Conservation (phyloP, 1,140 invertebrate genomes). For the Penaeus vannamei region DNA sequence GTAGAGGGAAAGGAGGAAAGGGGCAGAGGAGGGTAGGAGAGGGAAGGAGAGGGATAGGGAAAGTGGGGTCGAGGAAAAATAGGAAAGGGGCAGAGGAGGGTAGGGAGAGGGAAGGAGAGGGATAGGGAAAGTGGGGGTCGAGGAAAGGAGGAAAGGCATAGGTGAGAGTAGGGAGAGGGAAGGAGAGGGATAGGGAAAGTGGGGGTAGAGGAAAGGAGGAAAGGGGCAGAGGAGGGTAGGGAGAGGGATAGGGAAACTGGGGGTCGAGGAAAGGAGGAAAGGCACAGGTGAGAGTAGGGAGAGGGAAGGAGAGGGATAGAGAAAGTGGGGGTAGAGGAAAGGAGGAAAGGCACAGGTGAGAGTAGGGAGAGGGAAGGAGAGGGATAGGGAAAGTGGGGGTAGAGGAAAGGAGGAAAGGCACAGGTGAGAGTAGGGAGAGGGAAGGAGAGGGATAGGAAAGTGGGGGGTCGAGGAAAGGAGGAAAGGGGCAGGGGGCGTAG, state of each 20-base stretch:
- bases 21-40: not conserved
- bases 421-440: not conserved
- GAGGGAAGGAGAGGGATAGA: not conserved
- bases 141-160: not conserved
- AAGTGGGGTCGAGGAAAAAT: not conserved
- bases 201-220: not conserved
- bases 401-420: not conserved
- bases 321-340: not conserved
- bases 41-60: not conserved
- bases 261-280: not conserved
- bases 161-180: not conserved
- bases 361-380: not conserved
- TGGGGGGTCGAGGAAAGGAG: not conserved
- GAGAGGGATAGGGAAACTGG: not conserved
- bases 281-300: not conserved
- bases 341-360: not conserved
- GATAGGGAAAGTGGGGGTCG: not conserved
- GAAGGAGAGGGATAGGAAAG: not conserved
- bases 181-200: not conserved
- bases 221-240: not conserved
- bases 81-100: not conserved
- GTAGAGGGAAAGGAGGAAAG: not conserved
- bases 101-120: not conserved
- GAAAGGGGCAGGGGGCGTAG: not conserved
- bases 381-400: not conserved